Evolutionary conservation across 53 echinoderm and acorn worm species (phyloP), one percentile per base, ranked within the genome.

Genomic region (Paelopatides confundens): DNA sequence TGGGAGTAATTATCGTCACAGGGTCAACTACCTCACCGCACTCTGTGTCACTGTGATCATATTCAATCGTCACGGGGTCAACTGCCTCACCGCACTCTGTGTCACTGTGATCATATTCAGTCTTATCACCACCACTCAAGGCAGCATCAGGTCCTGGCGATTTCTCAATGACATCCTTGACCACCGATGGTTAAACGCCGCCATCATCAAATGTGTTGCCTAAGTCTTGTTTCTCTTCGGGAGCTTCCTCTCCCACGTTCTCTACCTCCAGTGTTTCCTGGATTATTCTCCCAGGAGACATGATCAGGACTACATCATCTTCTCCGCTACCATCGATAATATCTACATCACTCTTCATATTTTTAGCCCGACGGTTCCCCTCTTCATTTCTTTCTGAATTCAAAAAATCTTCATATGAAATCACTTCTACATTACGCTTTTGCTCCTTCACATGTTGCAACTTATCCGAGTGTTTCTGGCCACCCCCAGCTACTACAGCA

Each of bases 331-430:
- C 76, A 39, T 28, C 13, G 28, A 76, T 76, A 29, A 6, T 40
- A 37, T 18, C 69, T 30, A 28, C 24, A 34, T 37, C 74, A 36
- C 35, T 37, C 38, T 35, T 37, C 2, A 37, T 17, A 35, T 37
- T 71, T 5, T 37, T 17, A 13, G 7, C 33, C 33, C 26, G 1
- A 31, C 31, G 12, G 1, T 37, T 79, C 36, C 11, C 66, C 62
- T 54, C 40, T 18, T 85, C 62, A 33, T 36, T 82, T 67, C 86
- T 68, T 9, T 81, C 86, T 49, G 89, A 82, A 68, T 85, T 94
- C 47, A 94, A 87, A 53, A 94, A 94, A 35, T 94, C 94, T 38
- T 85, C 37, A 71, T 87, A 94, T 1, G 94, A 94, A 24, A 94
- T 92, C 2, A 87, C 76, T 51, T 77, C 89, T 21, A 87, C 51